A percentile compares a stretch with the other conserved stretches of the same genome.
Conservation (phyloP, 1,140 invertebrate species). For the Brachionus plicatilis region DNA sequence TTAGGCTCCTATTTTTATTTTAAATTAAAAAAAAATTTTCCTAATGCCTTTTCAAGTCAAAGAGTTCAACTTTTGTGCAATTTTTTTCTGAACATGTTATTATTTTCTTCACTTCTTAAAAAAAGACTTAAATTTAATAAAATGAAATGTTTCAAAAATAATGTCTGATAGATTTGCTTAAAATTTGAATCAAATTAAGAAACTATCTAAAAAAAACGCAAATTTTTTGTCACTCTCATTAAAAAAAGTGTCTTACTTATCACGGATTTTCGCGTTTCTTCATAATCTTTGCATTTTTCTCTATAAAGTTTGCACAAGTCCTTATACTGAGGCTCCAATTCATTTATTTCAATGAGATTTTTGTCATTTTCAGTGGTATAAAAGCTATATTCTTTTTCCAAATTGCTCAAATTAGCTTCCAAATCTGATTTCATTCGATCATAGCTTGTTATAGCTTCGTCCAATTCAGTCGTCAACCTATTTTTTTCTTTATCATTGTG, state of each 20-base stretch:
- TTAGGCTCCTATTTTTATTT: no score
- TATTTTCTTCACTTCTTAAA: no score
- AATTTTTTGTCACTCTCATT: no score
- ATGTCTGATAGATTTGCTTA: no score
- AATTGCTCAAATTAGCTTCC: not conserved
- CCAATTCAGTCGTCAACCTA: not conserved
- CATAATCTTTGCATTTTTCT: not conserved
- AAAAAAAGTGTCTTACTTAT: not conserved
- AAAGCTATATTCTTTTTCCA: not conserved
- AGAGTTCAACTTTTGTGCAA: no score
- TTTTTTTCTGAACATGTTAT: no score
- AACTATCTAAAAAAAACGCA: no score
- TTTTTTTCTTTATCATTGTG: slow-evolving; percentile 6
- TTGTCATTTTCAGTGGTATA: slow-evolving; percentile 5
- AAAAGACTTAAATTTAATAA: no score
- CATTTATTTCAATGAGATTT: not conserved
- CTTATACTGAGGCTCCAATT: not conserved
- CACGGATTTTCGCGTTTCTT: not conserved
- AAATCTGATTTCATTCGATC: not conserved
- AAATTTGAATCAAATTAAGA: no score
- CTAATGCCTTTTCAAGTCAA: no score
- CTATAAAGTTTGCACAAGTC: not conserved
- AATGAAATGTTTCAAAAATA: not conserved
- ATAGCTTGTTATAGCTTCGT: not conserved
- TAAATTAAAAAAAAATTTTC: no score